Conservation (phyloP, 2,888 invertebrate species). For the Drepanosiphum platanoidis region DNA sequence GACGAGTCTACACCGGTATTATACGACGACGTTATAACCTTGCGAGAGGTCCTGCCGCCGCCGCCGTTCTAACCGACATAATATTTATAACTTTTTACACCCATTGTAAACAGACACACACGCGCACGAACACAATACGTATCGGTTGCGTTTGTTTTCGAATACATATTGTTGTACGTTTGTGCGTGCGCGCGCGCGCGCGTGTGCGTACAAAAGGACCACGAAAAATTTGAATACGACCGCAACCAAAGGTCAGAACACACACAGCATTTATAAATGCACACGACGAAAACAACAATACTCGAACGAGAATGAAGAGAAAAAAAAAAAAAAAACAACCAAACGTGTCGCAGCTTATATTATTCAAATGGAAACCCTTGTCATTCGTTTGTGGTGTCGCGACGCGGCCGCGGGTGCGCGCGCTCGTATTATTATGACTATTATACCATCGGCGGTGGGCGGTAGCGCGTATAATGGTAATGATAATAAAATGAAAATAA, state of each 20-base stretch:
- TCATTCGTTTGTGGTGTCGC: slow-evolving; percentile 2
- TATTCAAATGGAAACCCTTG: slow-evolving; percentile 51
- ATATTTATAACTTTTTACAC: slow-evolving; percentile 55
- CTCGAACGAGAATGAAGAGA: slow-evolving; percentile 19
- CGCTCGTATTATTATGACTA: no score
- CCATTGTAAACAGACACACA: slow-evolving; percentile 37
- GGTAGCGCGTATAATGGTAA: slow-evolving; percentile 7
- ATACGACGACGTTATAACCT: background rate
- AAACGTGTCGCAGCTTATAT: slow-evolving; percentile 60
- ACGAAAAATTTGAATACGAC: slow-evolving; percentile 62
- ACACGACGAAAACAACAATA: slow-evolving; percentile 59
- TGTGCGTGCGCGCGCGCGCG: background rate
- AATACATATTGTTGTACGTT: background rate
- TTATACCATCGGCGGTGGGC: slow-evolving; percentile 48
- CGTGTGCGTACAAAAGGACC: slow-evolving; percentile 51
- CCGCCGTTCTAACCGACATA: slow-evolving; percentile 39
- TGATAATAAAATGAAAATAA: background rate
- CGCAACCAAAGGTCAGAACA: slow-evolving; percentile 60
- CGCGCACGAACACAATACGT: slow-evolving; percentile 23
- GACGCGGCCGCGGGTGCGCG: background rate
- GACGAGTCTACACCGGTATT: background rate
- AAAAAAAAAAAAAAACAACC: slow-evolving; percentile 8
- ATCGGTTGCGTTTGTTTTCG: slow-evolving; percentile 51
- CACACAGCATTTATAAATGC: slow-evolving; percentile 54
- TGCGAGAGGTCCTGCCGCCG: background rate